Conservation (phyloP, 2,888 invertebrate genomes). For the Scaptomyza polygonia region DNA sequence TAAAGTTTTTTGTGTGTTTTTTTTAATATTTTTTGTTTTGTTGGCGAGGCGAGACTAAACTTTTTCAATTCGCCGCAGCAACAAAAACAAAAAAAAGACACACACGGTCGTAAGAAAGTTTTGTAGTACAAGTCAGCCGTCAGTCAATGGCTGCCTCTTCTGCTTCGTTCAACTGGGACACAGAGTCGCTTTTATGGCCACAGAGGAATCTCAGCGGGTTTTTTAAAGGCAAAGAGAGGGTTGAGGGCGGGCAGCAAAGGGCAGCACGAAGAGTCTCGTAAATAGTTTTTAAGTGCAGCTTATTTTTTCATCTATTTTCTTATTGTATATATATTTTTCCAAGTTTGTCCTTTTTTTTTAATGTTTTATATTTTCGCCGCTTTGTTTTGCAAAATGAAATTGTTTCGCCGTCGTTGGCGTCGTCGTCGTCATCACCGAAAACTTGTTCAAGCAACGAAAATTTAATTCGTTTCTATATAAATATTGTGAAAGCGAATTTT, state of each 20-base stretch:
- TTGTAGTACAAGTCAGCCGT: slow-evolving; percentile 57
- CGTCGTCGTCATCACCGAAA: slow-evolving; percentile 37
- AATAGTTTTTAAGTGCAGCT: slow-evolving; percentile 74
- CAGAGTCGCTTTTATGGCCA: slow-evolving; percentile 60
- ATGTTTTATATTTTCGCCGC: slow-evolving; percentile 32
- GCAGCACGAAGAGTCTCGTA: slow-evolving; percentile 50
- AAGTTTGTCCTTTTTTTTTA: slow-evolving; percentile 18
- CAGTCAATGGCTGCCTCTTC: slow-evolving; percentile 59
- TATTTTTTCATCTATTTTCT: slow-evolving; percentile 59
- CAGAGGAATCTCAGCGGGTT: slow-evolving; percentile 46
- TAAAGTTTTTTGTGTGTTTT: slow-evolving; percentile 57
- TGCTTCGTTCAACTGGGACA: slow-evolving; percentile 17
- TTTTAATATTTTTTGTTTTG: background rate
- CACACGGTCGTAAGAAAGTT: slow-evolving; percentile 41
- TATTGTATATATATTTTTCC: slow-evolving; percentile 23
- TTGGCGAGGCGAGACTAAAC: slow-evolving; percentile 57
- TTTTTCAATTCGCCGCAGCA: slow-evolving; percentile 75
- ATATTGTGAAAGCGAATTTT: slow-evolving; percentile 78
- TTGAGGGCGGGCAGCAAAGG: background rate
- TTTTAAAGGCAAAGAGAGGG: background rate
- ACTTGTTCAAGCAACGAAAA: slow-evolving; percentile 68
- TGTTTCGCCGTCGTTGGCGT: slow-evolving; percentile 55
- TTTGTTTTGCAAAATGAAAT: slow-evolving; percentile 75
- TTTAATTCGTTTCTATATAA: slow-evolving; percentile 76
- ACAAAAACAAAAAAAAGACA: slow-evolving; percentile 58